phyloP scores from a whole-genome alignment of 2,113 vertebrate species.

The Tetrao urogallus region DNA sequence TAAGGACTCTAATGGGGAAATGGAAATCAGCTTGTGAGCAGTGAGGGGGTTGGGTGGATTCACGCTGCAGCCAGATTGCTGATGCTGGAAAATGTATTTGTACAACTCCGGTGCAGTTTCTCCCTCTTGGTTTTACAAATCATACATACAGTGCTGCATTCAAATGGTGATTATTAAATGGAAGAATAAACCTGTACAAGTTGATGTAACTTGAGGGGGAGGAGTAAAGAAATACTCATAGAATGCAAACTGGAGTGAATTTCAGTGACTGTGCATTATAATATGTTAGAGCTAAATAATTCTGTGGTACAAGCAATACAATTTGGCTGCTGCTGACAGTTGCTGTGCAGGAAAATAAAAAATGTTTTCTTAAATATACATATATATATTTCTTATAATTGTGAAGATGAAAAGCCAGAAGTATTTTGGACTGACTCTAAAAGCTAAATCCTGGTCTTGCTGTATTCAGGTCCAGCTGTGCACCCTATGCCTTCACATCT shows the following conservation, averaged over 20 bases:
- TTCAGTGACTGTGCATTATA: neutral
- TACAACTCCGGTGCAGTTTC: neutral
- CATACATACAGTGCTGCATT: neutral
- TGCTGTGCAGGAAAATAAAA: constrained; percentile 51
- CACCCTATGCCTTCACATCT: neutral
- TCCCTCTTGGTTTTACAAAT: neutral
- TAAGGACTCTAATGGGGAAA: neutral
- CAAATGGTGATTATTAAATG: neutral
- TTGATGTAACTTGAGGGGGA: neutral
- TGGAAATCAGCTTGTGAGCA: neutral
- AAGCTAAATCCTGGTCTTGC: constrained; percentile 2
- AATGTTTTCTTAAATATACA: neutral
- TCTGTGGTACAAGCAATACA: neutral
- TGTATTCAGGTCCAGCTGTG: neutral
- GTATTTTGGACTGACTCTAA: neutral
- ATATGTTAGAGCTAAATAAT: neutral
- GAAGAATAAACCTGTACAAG: neutral
- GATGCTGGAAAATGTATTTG: neutral
- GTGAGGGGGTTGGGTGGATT: neutral
- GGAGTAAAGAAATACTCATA: neutral
- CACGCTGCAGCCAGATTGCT: neutral
- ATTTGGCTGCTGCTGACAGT: constrained; percentile 11
- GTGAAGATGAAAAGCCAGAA: constrained; percentile 17
- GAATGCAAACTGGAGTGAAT: neutral
- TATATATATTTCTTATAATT: neutral